Evolutionary conservation across 2,797 vertebrate species (phyloP), one percentile per base, ranked within the genome.

Genomic region (Poecilia gillii): DNA sequence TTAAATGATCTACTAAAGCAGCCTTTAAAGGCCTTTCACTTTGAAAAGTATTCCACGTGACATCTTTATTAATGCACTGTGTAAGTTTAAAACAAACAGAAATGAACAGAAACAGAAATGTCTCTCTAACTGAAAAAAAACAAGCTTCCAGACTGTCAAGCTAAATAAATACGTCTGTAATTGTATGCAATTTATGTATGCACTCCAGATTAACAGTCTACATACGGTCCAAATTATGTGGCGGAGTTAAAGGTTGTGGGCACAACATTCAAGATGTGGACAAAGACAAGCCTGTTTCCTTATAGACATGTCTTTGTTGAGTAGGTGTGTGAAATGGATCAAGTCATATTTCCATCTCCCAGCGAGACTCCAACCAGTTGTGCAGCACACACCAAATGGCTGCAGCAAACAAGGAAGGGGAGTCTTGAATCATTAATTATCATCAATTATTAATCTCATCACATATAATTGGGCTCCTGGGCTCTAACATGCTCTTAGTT

Each of bases 381-480:
- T 78, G 75, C 78, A 76, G 76, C 80, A 79, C 73, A 87, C 43
- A 81, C 80, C 78, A 83, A 82, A 90, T 80, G n/a, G 74, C 72
- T 75, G 81, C 75, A 84, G 78, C 82, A 87, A 82, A 89, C 84
- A 86, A 84, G 72, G 77, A 81, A 81, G 75, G 78, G 71, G 47
- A 72, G 43, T 43, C 86, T 86, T 95, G 73, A 95, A 95, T 94
- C 84, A 92, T 95, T 93, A 77, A 96, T 91, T 78, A 84, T 79
- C 74, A 87, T 84, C 79, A 83, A 88, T 94, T 86, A 93, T 94
- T 78, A 72, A 94, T 88, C 68, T 36, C 76, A 82, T 55, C 72
- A 73, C 85, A 85, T 85, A 79, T 81, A 87, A 80, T 89, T 83
- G 75, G 72, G 70, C 51, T 73, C 76, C 70, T 62, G 66, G 79